Conservation (phyloP, 1,140 invertebrate genomes). For the Episyrphus balteatus region DNA sequence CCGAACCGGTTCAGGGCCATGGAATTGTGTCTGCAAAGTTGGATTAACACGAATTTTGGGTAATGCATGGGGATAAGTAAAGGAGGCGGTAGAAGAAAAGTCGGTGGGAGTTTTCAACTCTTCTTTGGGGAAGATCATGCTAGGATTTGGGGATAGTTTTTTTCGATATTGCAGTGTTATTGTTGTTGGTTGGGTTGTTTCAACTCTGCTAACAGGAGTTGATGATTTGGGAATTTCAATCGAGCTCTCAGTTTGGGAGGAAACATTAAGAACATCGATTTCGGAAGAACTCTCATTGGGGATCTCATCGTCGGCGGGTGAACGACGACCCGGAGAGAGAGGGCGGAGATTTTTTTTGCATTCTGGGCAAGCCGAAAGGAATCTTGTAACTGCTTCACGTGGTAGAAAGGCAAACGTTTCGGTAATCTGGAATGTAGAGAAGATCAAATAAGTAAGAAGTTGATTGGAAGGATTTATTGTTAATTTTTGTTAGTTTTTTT, state of each 20-base stretch:
- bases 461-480: not conserved
- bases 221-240: slow-evolving; percentile 13
- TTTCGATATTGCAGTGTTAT: slow-evolving; percentile 4
- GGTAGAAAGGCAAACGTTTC: slow-evolving; percentile 92
- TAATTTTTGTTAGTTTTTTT: slow-evolving; percentile 8
- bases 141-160: too few relatives aligned
- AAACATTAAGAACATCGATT: slow-evolving; percentile 30
- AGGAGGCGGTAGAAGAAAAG: not conserved
- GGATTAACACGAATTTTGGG: slow-evolving; percentile 29
- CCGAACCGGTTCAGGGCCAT: not conserved
- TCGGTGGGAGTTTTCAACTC: not conserved
- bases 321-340: slow-evolving; percentile 42
- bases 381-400: slow-evolving; percentile 87
- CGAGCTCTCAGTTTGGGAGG: slow-evolving; percentile 33
- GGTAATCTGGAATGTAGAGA: slow-evolving; percentile 62
- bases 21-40: slow-evolving; percentile 14
- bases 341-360: slow-evolving; percentile 80
- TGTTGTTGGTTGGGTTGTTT: slow-evolving; percentile 6
- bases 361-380: slow-evolving; percentile 85
- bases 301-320: slow-evolving; percentile 16
- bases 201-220: not conserved
- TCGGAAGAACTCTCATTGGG: slow-evolving; percentile 33
- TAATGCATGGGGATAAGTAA: not conserved
- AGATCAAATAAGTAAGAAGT: not conserved
- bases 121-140: too few relatives aligned